Conservation (phyloP, 2,113 vertebrate species). For the Lathamus discolor region DNA sequence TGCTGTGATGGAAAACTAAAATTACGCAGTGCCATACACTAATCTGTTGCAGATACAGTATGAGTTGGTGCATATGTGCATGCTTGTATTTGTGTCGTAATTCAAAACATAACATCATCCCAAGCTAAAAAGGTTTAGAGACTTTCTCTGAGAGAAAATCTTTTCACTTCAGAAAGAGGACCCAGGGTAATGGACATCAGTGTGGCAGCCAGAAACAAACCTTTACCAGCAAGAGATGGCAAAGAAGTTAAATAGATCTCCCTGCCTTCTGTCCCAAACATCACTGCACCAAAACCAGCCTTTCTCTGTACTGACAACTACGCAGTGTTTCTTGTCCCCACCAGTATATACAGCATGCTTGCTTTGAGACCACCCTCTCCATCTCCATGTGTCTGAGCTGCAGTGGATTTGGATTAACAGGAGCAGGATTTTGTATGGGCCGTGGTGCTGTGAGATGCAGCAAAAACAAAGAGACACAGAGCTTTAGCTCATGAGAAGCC, state of each 20-base stretch:
- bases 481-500: background rate
- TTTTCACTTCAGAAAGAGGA: background rate
- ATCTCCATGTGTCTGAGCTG: background rate
- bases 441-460: background rate
- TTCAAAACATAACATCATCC: background rate
- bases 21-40: background rate
- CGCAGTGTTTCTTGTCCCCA: background rate
- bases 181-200: background rate
- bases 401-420: background rate
- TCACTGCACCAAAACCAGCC: background rate
- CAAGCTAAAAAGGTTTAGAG: background rate
- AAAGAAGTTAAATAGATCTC: background rate
- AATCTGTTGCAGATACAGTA: background rate
- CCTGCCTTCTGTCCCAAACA: background rate
- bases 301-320: background rate
- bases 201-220: background rate
- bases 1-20: background rate
- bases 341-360: rapidly evolving
- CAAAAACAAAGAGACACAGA: background rate
- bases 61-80: background rate
- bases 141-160: background rate
- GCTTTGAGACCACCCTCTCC: background rate
- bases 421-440: background rate
- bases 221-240: background rate
- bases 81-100: background rate